phyloP scores from a whole-genome alignment of 30 jellyfish, hydroid and myxozoan genomes.

The Aurelia aurita complex sp. Pacific region DNA sequence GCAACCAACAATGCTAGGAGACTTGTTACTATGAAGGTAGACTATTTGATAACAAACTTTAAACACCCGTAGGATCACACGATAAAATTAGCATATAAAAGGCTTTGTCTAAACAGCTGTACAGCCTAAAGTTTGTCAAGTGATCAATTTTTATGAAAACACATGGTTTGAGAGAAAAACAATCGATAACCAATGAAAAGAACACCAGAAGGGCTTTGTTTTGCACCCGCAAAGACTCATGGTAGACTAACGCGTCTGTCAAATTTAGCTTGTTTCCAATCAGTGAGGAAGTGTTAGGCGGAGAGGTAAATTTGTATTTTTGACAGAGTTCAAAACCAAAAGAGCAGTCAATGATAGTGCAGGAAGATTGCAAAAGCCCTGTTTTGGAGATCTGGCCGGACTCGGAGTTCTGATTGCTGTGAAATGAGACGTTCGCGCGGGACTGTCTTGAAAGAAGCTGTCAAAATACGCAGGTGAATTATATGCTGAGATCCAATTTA shows the following conservation, averaged over 20 bases:
- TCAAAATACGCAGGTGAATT: background rate
- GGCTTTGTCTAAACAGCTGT: slow-evolving; percentile 65
- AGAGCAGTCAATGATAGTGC: background rate
- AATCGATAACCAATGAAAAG: slow-evolving; percentile 36
- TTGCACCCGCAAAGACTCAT: slow-evolving; percentile 43
- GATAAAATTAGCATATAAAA: slow-evolving; percentile 40
- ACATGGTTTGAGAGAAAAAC: slow-evolving; percentile 48
- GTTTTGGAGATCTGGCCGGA: too few relatives aligned
- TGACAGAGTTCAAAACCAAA: background rate
- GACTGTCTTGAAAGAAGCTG: too few relatives aligned
- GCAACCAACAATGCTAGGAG: too few relatives aligned
- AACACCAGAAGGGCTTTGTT: slow-evolving; percentile 69
- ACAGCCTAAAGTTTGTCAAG: slow-evolving; percentile 48
- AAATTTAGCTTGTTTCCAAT: background rate
- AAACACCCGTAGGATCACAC: too few relatives aligned
- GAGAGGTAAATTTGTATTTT: background rate
- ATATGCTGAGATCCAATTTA: background rate
- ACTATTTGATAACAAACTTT: too few relatives aligned
- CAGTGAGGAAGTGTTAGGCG: background rate
- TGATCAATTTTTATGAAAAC: slow-evolving; percentile 58
- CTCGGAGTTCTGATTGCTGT: too few relatives aligned
- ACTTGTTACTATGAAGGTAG: too few relatives aligned
- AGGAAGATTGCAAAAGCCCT: background rate
- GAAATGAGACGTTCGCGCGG: too few relatives aligned
- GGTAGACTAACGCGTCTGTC: slow-evolving; percentile 18